phyloP scores from a whole-genome alignment of 2,113 vertebrate species.

The Cyphomyrus plagiostoma region DNA sequence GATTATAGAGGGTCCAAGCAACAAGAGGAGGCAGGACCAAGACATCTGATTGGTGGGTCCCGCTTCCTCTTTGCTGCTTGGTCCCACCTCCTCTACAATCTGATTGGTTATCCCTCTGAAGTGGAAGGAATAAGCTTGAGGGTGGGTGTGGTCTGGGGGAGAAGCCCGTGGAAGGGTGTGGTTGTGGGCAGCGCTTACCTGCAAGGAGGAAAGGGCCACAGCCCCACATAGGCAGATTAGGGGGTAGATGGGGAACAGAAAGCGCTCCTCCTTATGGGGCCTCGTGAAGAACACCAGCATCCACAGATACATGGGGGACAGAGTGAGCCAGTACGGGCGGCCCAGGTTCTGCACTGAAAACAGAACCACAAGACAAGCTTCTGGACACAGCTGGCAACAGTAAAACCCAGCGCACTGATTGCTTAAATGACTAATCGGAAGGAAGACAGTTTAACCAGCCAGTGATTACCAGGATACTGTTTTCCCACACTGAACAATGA shows the following conservation, averaged over 20 bases:
- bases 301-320: conserved; percentile 97
- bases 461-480: background rate
- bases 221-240: conserved; percentile 89
- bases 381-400: background rate
- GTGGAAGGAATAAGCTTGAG: background rate
- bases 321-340: conserved; percentile 93
- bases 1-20: no score
- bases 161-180: background rate
- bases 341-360: conserved; percentile 94
- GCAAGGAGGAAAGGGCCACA: conserved; percentile 88
- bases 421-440: background rate
- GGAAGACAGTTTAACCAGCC: background rate
- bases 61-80: no score
- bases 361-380: background rate
- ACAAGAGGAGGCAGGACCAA: no score
- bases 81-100: no score
- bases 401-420: background rate
- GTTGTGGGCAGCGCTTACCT: conserved; percentile 61
- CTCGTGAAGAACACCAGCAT: conserved; percentile 92
- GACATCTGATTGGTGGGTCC: no score
- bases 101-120: background rate
- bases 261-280: conserved; percentile 93
- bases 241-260: conserved; percentile 93
- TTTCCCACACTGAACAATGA: background rate
- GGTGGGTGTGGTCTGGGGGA: background rate